phyloP scores from a whole-genome alignment of 2,797 vertebrate genomes.

The Cetoscarus ocellatus region DNA sequence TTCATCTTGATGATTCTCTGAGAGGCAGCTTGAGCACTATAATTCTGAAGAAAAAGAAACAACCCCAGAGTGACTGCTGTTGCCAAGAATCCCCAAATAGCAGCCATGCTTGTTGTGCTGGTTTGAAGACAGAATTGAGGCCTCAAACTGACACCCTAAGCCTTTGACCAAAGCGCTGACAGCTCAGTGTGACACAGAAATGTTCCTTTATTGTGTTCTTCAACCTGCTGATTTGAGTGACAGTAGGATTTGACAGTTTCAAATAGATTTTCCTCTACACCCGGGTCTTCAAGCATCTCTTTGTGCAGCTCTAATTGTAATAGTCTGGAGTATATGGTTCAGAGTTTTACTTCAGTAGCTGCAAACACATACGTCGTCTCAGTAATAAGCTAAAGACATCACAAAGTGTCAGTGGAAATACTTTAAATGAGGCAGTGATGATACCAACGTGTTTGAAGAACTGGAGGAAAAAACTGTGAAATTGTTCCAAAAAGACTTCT shows the following conservation, averaged over 20 bases:
- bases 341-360: slow-evolving; percentile 14
- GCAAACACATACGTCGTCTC: slow-evolving; percentile 5
- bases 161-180: slow-evolving; percentile 31
- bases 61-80: slow-evolving; percentile 9
- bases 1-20: slow-evolving; percentile 26
- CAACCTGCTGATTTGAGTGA: slow-evolving; percentile 32
- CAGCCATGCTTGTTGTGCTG: slow-evolving; percentile 8
- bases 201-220: slow-evolving; percentile 18
- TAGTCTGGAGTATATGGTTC: neutral
- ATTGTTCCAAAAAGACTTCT: slow-evolving; percentile 25
- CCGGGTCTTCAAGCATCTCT: slow-evolving; percentile 12
- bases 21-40: slow-evolving; percentile 9
- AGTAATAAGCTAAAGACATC: slow-evolving; percentile 16
- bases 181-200: slow-evolving; percentile 25
- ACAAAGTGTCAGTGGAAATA: slow-evolving; percentile 19
- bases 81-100: slow-evolving; percentile 16
- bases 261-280: slow-evolving; percentile 20
- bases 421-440: slow-evolving; percentile 29
- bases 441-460: slow-evolving; percentile 21
- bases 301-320: slow-evolving; percentile 31
- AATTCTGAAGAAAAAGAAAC: slow-evolving; percentile 34
- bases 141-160: slow-evolving; percentile 20
- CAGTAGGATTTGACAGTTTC: slow-evolving; percentile 13
- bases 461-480: slow-evolving; percentile 13
- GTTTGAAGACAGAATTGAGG: slow-evolving; percentile 32